These are phyloP conservation scores for Muntiacus muntjak DNA, from an alignment of 2,113 vertebrate genomes.

Conservation along the genomic window DNA sequence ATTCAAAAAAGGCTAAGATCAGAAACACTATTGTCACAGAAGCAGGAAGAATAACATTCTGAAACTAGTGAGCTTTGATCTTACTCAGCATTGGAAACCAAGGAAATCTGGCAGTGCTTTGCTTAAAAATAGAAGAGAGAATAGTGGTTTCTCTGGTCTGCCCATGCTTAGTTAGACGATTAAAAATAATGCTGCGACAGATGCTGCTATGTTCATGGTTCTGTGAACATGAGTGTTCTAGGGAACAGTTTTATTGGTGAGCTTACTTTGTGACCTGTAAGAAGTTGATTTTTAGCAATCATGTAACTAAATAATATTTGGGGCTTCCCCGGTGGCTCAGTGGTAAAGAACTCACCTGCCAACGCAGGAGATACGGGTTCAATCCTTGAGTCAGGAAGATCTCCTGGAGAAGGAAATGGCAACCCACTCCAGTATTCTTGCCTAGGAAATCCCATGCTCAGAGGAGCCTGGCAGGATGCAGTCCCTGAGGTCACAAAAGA, in stretches of 20 bases:
- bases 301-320: not conserved
- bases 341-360: not conserved
- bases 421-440: not conserved
- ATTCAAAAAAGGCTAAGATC: not conserved
- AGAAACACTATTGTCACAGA: not conserved
- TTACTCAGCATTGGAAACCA: not conserved
- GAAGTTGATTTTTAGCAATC: not conserved
- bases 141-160: not conserved
- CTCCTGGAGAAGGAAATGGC: not conserved
- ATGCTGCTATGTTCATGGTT: not conserved
- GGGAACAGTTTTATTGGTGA: not conserved
- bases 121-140: not conserved
- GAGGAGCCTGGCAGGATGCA: not conserved
- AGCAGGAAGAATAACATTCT: not conserved
- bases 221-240: not conserved
- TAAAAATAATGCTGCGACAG: not conserved
- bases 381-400: not conserved
- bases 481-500: not conserved
- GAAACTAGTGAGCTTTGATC: not conserved
- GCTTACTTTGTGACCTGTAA: not conserved
- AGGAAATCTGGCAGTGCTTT: not conserved
- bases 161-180: not conserved
- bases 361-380: fast-evolving
- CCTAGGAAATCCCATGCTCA: not conserved
- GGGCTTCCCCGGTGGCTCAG: not conserved